Base-by-base conservation (phyloP, 1,140 invertebrate genomes). In the Calliopsis andreniformis region DNA sequence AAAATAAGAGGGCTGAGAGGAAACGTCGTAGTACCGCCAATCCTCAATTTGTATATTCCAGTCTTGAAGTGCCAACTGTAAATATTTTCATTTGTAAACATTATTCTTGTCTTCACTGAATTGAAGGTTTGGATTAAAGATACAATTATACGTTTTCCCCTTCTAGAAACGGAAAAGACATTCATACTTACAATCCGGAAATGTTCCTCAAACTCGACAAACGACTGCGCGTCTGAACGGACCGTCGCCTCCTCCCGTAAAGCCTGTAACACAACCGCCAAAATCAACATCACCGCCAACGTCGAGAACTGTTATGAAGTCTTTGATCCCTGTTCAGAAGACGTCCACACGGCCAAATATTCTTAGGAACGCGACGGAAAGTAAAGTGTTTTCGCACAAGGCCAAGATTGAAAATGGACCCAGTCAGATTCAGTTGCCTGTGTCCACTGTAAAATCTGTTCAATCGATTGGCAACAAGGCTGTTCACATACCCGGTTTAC, bases 21-120 rank as follows among this genome's bases (percentile, higher is more conserved):
- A 94, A 93, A 77, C 87, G 93, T 23, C 87, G 93, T 32, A 93
- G 93, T 58, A 93, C 93, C 10, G 93, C 93, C 5, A 93, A 93
- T 86, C 92, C 93, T 10, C 92, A 94, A 49, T 94, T 93, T 81
- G 86, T 93, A 10, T 94, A 93, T 86, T 89, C 91, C 10, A 92
- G 83, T 53, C 89, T 89, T 79, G 89, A 90, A 64, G 63, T 89
- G 32, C 88, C 87, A 28, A 86, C 85, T 68, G 89, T 91, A 85
- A 89, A 25, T 39, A n/a, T n/a, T n/a, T 55, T 1, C n/a, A 61
- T 30, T 8, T 53, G 58, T 8, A 18, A 55, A 16, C 39, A 7
- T 69, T 47, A n/a, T 5, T 4, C 39, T 71, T 30, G 18, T 20
- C 3, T n/a, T 45, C n/a, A 32, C 2, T 14, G 23, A 43, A 32